These are phyloP conservation scores for Orientallactaga sibirica DNA, from an alignment of 2,797 vertebrate genomes.

Conservation along the genomic window DNA sequence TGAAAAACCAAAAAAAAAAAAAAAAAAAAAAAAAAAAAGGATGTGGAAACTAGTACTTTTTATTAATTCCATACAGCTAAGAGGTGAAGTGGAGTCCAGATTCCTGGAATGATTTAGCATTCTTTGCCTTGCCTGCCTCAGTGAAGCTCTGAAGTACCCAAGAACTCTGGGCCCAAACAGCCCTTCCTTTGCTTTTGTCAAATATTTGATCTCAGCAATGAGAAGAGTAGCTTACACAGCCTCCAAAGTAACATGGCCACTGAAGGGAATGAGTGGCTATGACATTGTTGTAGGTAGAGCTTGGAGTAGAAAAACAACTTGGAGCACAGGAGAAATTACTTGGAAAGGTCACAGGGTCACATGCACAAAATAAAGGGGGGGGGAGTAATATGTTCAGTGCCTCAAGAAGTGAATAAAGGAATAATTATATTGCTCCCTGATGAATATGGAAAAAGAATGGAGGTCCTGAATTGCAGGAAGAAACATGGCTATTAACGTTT, in stretches of 20 bases:
- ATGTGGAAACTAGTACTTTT: too few species aligned
- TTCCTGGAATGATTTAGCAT: too few species aligned
- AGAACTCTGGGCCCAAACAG: too few species aligned
- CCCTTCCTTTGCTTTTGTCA: too few species aligned
- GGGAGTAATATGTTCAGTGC: not conserved
- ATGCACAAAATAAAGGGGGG: not conserved
- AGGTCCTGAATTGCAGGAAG: slow-evolving; percentile 17
- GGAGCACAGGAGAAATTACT: not conserved
- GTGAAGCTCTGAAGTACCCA: too few species aligned
- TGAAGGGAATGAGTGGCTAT: not conserved
- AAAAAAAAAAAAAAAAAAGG: too few species aligned
- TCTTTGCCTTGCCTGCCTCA: too few species aligned
- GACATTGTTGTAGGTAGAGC: not conserved
- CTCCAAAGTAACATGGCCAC: not conserved
- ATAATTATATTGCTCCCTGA: not conserved
- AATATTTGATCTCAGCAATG: too few species aligned
- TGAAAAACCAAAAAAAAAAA: too few species aligned
- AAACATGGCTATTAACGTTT: not conserved
- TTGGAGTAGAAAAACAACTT: slow-evolving; percentile 6
- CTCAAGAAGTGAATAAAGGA: slow-evolving; percentile 21
- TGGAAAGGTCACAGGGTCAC: not conserved
- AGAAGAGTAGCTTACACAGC: not conserved
- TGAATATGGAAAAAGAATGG: not conserved
- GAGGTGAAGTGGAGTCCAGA: too few species aligned
- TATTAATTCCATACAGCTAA: too few species aligned